Percentiles rank a stretch among this genome's conserved stretches.
These are phyloP conservation scores for Synanthedon myopaeformis DNA, from an alignment of 2,888 invertebrate species.

Conservation along the genomic window DNA sequence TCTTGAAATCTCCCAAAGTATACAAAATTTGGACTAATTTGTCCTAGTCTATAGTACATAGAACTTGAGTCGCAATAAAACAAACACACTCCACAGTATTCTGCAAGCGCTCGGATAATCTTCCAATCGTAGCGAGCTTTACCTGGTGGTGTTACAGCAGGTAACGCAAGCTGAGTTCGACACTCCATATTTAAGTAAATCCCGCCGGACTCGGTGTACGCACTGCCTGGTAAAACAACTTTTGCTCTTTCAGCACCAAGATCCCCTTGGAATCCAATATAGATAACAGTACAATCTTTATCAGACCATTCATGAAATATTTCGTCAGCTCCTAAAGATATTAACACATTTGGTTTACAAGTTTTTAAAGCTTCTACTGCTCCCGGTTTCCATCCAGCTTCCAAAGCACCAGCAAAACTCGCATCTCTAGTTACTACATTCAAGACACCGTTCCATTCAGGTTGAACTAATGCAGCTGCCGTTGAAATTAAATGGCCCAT, in stretches of 20 bases:
- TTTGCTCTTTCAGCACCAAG: conserved; percentile 90
- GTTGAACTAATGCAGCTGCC: conserved; percentile 9
- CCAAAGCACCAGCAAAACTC: conserved; percentile 93
- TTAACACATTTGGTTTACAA: conserved; percentile 82
- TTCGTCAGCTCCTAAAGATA: conserved; percentile 93
- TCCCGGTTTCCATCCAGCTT: conserved; percentile 91
- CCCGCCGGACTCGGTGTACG: conserved; percentile 96
- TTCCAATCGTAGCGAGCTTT: conserved; percentile 97
- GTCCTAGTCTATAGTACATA: conserved; percentile 30
- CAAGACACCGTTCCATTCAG: conserved; percentile 66
- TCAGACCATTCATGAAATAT: conserved; percentile 80
- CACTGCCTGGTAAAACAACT: conserved; percentile 92
- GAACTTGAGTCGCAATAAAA: conserved; percentile 32
- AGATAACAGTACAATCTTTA: conserved; percentile 85
- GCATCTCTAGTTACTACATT: conserved; percentile 94
- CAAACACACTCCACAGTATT: conserved; percentile 33
- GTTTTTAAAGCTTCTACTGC: conserved; percentile 64
- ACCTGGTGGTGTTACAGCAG: conserved; percentile 92
- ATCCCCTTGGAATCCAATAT: conserved; percentile 95
- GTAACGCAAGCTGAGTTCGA: conserved; percentile 87
- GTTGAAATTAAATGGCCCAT: conserved; percentile 23
- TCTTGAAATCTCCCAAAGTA: conserved; percentile 30
- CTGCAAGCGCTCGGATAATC: conserved; percentile 75
- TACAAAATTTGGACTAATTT: conserved; percentile 49
- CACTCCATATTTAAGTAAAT: conserved; percentile 97